phyloP scores from a whole-genome alignment of 2,888 invertebrate genomes.

The Invenusta paracnida region DNA sequence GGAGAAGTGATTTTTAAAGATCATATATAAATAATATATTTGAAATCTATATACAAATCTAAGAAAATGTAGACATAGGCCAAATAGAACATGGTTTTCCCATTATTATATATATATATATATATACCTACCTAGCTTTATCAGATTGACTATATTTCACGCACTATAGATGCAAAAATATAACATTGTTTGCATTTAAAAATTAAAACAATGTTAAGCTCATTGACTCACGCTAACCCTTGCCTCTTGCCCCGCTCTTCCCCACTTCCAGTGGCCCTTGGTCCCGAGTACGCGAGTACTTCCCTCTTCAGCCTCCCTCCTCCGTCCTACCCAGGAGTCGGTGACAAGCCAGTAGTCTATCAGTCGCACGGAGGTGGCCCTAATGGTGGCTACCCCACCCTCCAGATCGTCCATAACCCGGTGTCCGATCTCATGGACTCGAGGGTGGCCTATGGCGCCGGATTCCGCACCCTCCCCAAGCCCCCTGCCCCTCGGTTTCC shows the following conservation, averaged over 20 bases:
- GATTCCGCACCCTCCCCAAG: not conserved
- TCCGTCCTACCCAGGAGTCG: not conserved
- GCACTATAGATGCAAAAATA: no score
- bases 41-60: no score
- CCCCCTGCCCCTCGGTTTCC: conserved; percentile 2
- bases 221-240: no score
- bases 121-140: no score
- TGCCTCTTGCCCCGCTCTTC: not conserved
- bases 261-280: not conserved
- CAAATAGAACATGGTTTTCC: no score
- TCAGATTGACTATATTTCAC: no score
- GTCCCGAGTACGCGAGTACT: conserved; percentile 17
- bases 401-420: not conserved
- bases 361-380: not conserved
- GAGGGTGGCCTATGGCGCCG: not conserved
- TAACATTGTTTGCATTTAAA: no score
- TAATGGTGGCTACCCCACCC: conserved; percentile 16
- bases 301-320: not conserved
- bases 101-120: no score
- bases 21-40: no score
- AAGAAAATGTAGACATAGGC: no score
- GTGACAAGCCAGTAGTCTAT: conserved; percentile 1
- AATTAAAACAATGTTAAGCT: no score
- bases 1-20: no score
- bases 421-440: not conserved